phyloP scores from a whole-genome alignment of 1,140 invertebrate species.

The Brachionus koreanus region DNA sequence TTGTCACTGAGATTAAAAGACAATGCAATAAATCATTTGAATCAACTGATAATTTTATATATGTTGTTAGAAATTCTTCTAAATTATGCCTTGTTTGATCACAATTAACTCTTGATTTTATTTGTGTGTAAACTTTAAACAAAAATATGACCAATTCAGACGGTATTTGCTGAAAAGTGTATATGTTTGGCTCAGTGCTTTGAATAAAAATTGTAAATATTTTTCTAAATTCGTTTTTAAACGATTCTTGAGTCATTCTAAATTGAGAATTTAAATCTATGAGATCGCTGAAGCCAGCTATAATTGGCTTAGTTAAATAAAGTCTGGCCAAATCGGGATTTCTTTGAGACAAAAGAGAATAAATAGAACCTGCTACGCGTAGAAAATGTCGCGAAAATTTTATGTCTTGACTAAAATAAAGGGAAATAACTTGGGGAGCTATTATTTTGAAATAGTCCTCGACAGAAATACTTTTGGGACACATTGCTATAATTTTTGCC shows the following conservation, averaged over 20 bases:
- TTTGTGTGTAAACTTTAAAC: background rate
- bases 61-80: background rate
- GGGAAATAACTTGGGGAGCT: constrained; percentile 49
- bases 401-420: background rate
- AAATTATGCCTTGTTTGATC: background rate
- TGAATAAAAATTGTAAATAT: background rate
- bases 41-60: background rate
- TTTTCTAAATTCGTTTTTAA: background rate
- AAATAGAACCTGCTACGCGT: constrained; percentile 42
- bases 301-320: constrained; percentile 46
- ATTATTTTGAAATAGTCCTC: constrained; percentile 62
- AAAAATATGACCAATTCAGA: background rate
- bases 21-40: background rate
- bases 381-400: constrained; percentile 46
- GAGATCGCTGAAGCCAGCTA: constrained; percentile 46
- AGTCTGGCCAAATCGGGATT: constrained; percentile 45
- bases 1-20: background rate
- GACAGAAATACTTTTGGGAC: constrained; percentile 58
- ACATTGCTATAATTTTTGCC: constrained; percentile 64
- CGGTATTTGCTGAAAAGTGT: constrained; percentile 28
- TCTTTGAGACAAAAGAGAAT: background rate
- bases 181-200: constrained; percentile 1
- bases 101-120: background rate
- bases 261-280: constrained; percentile 18
- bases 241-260: constrained; percentile 5